A percentile compares a stretch with the other conserved stretches of the same genome.
phyloP scores from a whole-genome alignment of 2,113 vertebrate species.

The Antechinus flavipes region DNA sequence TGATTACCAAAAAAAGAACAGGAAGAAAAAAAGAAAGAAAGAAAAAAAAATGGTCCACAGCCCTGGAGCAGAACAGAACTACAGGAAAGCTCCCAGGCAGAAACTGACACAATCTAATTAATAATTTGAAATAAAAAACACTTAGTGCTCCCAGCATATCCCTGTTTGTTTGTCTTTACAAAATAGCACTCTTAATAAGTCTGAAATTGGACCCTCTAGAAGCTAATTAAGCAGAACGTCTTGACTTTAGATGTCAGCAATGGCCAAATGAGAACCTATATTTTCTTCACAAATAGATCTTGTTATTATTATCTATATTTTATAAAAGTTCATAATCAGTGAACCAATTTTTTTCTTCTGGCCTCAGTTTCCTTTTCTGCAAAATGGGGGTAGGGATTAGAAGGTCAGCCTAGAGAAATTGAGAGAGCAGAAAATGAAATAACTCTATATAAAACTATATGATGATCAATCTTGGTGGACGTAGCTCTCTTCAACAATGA shows the following conservation, averaged over 20 bases:
- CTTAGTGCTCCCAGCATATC: constrained; percentile 17
- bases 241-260: constrained; percentile 62
- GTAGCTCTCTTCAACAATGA: too few relatives aligned
- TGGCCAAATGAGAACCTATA: constrained; percentile 21
- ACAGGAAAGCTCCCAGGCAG: constrained; percentile 62
- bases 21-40: constrained; percentile 27
- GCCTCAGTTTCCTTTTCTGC: neutral
- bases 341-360: neutral
- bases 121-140: constrained; percentile 66
- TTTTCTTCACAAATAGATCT: constrained; percentile 32
- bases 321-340: constrained; percentile 2
- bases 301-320: neutral
- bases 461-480: too few relatives aligned
- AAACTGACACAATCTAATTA: constrained; percentile 73
- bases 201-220: constrained; percentile 64
- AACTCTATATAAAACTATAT: too few relatives aligned
- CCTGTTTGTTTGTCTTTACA: constrained; percentile 66
- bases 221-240: constrained; percentile 68
- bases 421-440: neutral
- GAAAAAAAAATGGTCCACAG: constrained; percentile 49
- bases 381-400: neutral
- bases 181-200: constrained; percentile 71
- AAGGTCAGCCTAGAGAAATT: neutral
- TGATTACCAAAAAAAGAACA: constrained; percentile 58
- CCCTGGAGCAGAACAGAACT: constrained; percentile 66